Percentiles rank a stretch among this genome's conserved stretches.
These are phyloP conservation scores for Enteromius anoplus DNA, from an alignment of 2,797 vertebrate species.

Conservation along the genomic window DNA sequence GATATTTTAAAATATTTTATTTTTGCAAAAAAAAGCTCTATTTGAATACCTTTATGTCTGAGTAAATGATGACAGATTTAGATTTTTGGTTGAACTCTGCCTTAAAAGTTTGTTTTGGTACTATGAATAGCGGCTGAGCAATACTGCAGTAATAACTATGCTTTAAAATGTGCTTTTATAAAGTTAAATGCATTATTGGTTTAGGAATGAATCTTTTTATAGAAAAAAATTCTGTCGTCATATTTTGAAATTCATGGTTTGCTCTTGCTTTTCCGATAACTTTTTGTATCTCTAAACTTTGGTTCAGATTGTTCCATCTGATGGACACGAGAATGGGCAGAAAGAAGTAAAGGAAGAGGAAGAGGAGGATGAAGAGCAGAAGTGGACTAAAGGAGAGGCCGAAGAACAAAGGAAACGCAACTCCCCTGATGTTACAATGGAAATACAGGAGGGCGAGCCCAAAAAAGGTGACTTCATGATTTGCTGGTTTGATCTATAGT, in stretches of 20 bases:
- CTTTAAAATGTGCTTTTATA: not conserved
- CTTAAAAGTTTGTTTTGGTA: not conserved
- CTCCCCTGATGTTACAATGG: constrained; percentile 74
- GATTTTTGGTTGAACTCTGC: not conserved
- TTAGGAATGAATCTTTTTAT: not conserved
- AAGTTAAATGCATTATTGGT: not conserved
- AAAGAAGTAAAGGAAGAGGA: constrained; percentile 71
- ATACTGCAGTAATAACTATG: not conserved
- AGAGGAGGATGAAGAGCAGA: constrained; percentile 70
- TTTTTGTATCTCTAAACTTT: not conserved
- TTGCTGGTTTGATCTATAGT: not conserved
- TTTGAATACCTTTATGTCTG: too few species aligned
- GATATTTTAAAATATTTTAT: not conserved
- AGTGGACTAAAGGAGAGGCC: constrained; percentile 62
- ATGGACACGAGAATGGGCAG: constrained; percentile 88
- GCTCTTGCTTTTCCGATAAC: not conserved
- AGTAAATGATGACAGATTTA: not conserved
- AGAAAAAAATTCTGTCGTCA: not conserved
- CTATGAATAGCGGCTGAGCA: not conserved
- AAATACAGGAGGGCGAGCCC: constrained; percentile 75
- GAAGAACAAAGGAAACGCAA: constrained; percentile 67
- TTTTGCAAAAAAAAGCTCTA: not conserved
- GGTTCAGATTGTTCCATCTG: constrained; percentile 82
- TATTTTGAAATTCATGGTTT: not conserved
- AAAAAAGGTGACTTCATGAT: constrained; percentile 78